A percentile compares a stretch with the other conserved stretches of the same genome.
Conservation (phyloP, 2,888 invertebrate genomes). For the Carcina quercana region DNA sequence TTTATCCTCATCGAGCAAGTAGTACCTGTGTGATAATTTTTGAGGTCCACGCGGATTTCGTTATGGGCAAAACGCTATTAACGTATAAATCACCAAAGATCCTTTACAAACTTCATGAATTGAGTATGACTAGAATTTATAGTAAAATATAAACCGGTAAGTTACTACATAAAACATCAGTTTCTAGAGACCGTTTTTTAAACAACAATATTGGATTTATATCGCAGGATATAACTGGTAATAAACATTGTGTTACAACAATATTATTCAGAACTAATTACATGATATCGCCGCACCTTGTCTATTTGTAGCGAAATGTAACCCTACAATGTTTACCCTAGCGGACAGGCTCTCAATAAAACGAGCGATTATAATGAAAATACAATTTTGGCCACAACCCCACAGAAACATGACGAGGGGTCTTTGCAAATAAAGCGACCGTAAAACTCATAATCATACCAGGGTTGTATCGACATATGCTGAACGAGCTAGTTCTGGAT, state of each 20-base stretch:
- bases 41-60: too few species aligned
- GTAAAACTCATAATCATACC: conserved; percentile 45
- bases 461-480: conserved; percentile 38
- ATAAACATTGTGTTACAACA: conserved; percentile 10
- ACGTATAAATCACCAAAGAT: too few species aligned
- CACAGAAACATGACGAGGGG: conserved; percentile 43
- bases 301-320: conserved; percentile 37
- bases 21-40: too few species aligned
- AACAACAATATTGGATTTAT: conserved; percentile 1
- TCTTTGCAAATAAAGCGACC: conserved; percentile 61
- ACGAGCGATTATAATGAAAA: conserved; percentile 70
- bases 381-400: conserved; percentile 71
- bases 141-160: too few species aligned
- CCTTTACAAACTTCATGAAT: too few species aligned
- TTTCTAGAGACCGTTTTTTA: not conserved
- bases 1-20: too few species aligned
- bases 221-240: not conserved
- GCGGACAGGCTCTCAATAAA: conserved; percentile 53
- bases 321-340: conserved; percentile 60
- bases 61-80: too few species aligned
- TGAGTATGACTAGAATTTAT: too few species aligned
- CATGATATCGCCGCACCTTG: conserved; percentile 31
- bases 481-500: conserved; percentile 6
- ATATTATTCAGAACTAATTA: conserved; percentile 44
- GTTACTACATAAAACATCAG: not conserved